These are phyloP conservation scores for Carlito syrichta DNA, from an alignment of 2,113 vertebrate species.

Conservation along the genomic window DNA sequence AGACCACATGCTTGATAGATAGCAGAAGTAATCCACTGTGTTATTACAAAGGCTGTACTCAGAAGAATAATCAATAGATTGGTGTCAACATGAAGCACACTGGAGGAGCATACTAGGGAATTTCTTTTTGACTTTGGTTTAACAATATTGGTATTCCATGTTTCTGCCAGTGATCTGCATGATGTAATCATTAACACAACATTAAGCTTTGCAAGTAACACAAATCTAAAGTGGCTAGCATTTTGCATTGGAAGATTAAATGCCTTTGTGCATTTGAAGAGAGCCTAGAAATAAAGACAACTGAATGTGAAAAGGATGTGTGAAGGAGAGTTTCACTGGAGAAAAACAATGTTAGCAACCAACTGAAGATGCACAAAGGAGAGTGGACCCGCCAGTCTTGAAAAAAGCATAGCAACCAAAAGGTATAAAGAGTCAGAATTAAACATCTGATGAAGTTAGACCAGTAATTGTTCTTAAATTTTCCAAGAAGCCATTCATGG, in stretches of 20 bases:
- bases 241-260: conserved; percentile 51
- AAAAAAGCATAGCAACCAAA: not conserved
- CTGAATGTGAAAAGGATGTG: conserved; percentile 36
- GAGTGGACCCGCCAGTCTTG: not conserved
- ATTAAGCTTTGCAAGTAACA: conserved; percentile 16
- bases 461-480: not conserved
- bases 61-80: conserved; percentile 61
- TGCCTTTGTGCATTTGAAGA: conserved; percentile 32
- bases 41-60: conserved; percentile 30
- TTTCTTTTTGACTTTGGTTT: conserved; percentile 44
- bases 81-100: conserved; percentile 21
- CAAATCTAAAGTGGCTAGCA: conserved; percentile 32
- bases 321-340: conserved; percentile 8
- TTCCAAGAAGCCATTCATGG: not conserved
- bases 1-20: conserved; percentile 38
- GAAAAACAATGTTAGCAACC: not conserved
- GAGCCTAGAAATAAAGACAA: conserved; percentile 33
- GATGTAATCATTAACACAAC: conserved; percentile 8
- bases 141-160: conserved; percentile 1
- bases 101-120: not conserved
- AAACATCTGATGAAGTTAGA: not conserved
- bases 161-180: not conserved
- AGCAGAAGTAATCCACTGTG: conserved; percentile 10
- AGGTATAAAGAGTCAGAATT: not conserved
- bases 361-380: not conserved